Evolutionary conservation across 2,797 vertebrate species (phyloP), one percentile per base, ranked within the genome.

Genomic region (Merluccius polli): DNA sequence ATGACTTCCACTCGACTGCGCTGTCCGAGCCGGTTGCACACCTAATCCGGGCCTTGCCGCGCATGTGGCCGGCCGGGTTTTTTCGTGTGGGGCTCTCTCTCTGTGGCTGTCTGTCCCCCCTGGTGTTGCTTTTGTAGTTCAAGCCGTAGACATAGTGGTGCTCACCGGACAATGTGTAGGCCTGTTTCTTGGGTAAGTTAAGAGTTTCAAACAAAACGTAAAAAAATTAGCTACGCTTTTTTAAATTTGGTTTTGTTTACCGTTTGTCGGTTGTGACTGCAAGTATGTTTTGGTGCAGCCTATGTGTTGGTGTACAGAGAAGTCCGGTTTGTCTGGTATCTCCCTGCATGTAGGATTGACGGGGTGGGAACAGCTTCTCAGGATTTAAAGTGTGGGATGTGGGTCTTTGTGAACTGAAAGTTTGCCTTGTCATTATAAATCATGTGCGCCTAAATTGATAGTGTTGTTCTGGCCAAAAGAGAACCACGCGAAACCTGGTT

Each of bases 1-100:
- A 90, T 84, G 79, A 91, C 89, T 91, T 93, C 91, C 89, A 86
- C 87, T 84, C 87, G 83, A 41, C 83, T 82, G 84, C 83, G 74
- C 82, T 12, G 82, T 86, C 87, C 68, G 84, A 90, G 79, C 73
- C 78, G 77, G 78, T 86, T 85, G 81, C 82, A 72, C 36, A 41
- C 89, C 84, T 85, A 81, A 85, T 78, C 75, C 36, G 74, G 65
- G 29, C 77, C 71, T 38, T 52, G 77, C 72, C 31, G 8, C 11
- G 41, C 48, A 11, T 65, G 59, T 27, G 24, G 59, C 24, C 27
- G 59, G 59, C 24, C 15, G n/a, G 59, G n/a, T 65, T 65, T 65
- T 11, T 59, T 35, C 8, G 21, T 10, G 52, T n/a, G 44, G 44
- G 5, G 4, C 44, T 1, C 59, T 24, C 44, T 1, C 59, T 24